Base-by-base conservation (phyloP, 2,113 vertebrate species). In the Bubo bubo region DNA sequence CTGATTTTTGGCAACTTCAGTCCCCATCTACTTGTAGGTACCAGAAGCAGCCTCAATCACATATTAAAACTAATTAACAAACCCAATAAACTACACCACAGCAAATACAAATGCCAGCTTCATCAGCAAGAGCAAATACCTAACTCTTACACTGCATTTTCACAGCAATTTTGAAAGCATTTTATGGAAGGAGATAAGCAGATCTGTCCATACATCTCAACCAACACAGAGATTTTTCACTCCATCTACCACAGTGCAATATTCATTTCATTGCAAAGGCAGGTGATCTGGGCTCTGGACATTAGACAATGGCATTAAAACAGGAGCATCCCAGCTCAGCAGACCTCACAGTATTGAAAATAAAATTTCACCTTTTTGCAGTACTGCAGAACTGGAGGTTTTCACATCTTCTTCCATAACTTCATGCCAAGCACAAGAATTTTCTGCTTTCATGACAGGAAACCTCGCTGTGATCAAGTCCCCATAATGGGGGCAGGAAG, bases 51-150 rank as follows among this genome's bases (percentile, higher is more conserved):
- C 50, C 55, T 88, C 63, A 86, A 58, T 87, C 93, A 53, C 35
- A 39, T 92, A 72, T 75, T 87, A 93, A 91, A 96, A 72, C 86
- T 94, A 93, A 97, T 95, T 94, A 97, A 94, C 67, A 88, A 89
- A 81, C 41, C 17, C 35, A 88, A 35, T 79, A 93, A 97, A 94
- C 53, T 60, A 63, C 80, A 85, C 22, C 45, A 84, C 2, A 75
- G 80, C 70, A 95, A 91, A 86, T 41, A 86, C 12, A 84, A 93
- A 91, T 70, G 73, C 62, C 86, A 89, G 58, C 39, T 96, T 92
- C 64, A 90, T 79, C 86, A 90, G 34, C 2, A 1, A 83, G 19
- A 90, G 8, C 19, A 94, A 93, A 93, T 23, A 66, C 12, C 53
- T 52, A 59, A 77, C n/a, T 77, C 12, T 66, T 62, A 47, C 8